phyloP scores from a whole-genome alignment of 2,113 vertebrate species.

The Mustela lutreola region DNA sequence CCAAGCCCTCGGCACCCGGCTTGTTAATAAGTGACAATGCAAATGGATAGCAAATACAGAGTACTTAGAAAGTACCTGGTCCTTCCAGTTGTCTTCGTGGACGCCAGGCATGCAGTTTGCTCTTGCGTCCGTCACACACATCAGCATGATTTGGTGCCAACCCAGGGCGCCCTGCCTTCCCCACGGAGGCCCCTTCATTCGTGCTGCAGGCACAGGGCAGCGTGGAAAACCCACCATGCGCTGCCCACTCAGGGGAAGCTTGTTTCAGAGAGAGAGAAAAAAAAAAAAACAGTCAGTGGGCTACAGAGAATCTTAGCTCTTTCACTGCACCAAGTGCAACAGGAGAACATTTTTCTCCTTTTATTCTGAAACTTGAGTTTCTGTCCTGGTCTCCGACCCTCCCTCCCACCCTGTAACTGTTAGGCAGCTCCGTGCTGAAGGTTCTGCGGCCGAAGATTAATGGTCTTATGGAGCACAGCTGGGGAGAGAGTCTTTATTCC shows the following conservation, averaged over 20 bases:
- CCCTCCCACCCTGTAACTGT: not conserved
- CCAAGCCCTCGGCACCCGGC: not conserved
- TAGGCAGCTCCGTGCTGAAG: not conserved
- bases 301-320: not conserved
- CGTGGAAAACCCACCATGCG: not conserved
- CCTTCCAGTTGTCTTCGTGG: not conserved
- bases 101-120: not conserved
- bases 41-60: not conserved
- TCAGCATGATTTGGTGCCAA: not conserved
- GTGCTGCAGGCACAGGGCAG: not conserved
- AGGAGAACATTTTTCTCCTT: not conserved
- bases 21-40: not conserved
- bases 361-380: slow-evolving; percentile 9
- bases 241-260: not conserved
- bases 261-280: slow-evolving; percentile 1
- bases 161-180: not conserved
- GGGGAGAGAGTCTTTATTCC: slow-evolving; percentile 54
- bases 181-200: not conserved
- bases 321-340: not conserved
- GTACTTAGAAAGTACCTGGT: not conserved
- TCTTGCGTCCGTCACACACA: not conserved
- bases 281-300: not conserved
- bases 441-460: slow-evolving; percentile 34
- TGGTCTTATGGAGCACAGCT: slow-evolving; percentile 64
- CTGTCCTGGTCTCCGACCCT: not conserved